Percentiles rank a stretch among this genome's conserved stretches.
phyloP scores from a whole-genome alignment of 2,113 vertebrate species.

The Gymnocephalus cernua region DNA sequence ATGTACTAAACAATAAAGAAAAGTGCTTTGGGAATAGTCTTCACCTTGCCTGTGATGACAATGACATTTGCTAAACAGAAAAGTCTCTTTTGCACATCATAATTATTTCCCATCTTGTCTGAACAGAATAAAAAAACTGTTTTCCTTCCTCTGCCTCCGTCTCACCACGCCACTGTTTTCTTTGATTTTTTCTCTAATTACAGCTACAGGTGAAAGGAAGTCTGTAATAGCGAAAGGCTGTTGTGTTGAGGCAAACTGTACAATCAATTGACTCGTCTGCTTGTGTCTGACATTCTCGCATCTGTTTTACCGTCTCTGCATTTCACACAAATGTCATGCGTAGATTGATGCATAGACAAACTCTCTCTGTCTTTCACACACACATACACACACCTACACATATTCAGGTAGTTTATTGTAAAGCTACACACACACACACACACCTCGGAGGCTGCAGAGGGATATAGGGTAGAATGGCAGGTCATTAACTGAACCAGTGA shows the following conservation, averaged over 20 bases:
- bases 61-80: conserved; percentile 11
- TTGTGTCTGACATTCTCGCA: conserved; percentile 43
- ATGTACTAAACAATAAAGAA: conserved; percentile 11
- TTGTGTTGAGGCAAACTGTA: conserved; percentile 41
- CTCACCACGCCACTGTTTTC: neutral
- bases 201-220: conserved; percentile 46
- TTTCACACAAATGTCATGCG: conserved; percentile 18
- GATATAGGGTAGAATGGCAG: conserved; percentile 56
- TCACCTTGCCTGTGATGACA: conserved; percentile 11
- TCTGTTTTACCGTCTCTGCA: conserved; percentile 22
- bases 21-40: neutral
- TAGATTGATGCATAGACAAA: conserved; percentile 21
- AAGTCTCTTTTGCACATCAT: neutral
- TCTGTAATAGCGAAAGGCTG: conserved; percentile 19
- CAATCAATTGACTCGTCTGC: conserved; percentile 31
- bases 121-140: neutral
- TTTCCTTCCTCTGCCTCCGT: neutral
- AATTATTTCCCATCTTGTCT: conserved; percentile 28
- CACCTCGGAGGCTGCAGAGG: neutral
- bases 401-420: conserved; percentile 11
- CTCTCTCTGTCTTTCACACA: neutral
- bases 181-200: conserved; percentile 43
- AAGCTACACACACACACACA: conserved; percentile 21
- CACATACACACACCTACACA: neutral
- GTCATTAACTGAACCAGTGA: conserved; percentile 74